Conservation (phyloP, 2,113 vertebrate genomes). For the Pseudorasbora parva region DNA sequence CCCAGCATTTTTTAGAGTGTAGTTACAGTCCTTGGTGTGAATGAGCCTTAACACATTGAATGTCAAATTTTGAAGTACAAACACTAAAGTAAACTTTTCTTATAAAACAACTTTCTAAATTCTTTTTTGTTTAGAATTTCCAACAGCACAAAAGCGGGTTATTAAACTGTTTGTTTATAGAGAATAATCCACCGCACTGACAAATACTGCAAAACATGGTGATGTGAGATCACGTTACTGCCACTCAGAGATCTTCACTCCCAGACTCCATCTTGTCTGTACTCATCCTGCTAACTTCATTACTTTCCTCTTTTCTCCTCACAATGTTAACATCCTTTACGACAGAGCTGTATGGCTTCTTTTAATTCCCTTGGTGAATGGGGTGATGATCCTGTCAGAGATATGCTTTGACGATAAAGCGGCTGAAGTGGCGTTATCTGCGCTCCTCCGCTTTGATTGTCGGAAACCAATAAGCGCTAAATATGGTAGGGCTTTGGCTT, state of each 20-base stretch:
- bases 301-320: constrained; percentile 12
- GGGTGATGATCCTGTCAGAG: constrained; percentile 18
- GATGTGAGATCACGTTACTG: constrained; percentile 2
- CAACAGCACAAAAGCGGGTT: no score
- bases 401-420: constrained; percentile 56
- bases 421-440: constrained; percentile 49
- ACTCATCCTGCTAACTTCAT: constrained; percentile 28
- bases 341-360: constrained; percentile 29
- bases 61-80: no score
- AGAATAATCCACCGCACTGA: background rate
- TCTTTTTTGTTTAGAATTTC: background rate
- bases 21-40: no score
- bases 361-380: constrained; percentile 49
- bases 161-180: background rate
- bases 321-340: constrained; percentile 34
- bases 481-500: constrained; percentile 26
- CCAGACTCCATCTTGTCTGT: constrained; percentile 42
- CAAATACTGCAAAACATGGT: background rate
- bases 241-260: background rate
- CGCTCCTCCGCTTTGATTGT: constrained; percentile 37
- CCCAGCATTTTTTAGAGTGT: no score
- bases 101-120: no score
- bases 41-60: no score
- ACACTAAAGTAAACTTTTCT: no score
- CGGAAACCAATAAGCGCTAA: constrained; percentile 60